Conservation (phyloP, 2,113 vertebrate genomes). For the Pomatorhinus ruficollis region DNA sequence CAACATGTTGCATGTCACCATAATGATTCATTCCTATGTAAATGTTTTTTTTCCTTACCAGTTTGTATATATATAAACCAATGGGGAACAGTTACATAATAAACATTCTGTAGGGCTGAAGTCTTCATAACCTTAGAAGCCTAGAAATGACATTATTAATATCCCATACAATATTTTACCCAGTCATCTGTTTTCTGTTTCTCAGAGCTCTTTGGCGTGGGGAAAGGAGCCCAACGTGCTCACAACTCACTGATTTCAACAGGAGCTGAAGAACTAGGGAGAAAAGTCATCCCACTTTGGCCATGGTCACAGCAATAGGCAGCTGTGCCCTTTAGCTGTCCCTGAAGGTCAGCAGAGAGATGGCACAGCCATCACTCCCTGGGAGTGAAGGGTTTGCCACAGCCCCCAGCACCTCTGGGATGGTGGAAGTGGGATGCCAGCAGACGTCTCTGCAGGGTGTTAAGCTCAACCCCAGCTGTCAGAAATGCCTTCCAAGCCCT, state of each 20-base stretch:
- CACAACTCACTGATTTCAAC: neutral
- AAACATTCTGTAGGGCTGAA: neutral
- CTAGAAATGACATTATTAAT: neutral
- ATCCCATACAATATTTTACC: neutral
- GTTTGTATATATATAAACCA: neutral
- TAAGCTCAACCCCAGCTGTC: neutral
- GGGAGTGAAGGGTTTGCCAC: neutral
- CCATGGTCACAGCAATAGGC: accelerated
- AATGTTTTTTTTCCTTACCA: neutral
- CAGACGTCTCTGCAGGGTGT: neutral
- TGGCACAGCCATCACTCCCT: accelerated
- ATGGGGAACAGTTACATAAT: neutral
- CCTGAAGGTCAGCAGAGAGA: neutral
- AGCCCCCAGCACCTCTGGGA: accelerated
- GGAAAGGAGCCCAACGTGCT: neutral
- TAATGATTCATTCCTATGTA: neutral
- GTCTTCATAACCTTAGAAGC: neutral
- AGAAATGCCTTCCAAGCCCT: neutral
- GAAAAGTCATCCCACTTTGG: neutral
- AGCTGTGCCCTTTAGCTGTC: accelerated
- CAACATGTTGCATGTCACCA: neutral
- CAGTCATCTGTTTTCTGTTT: neutral
- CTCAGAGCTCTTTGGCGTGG: accelerated
- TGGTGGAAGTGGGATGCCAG: accelerated
- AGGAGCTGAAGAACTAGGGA: neutral